Percentiles rank a stretch among this genome's conserved stretches.
Evolutionary conservation across 2,113 vertebrate genomes (phyloP).

Genomic region (Oreochromis aureus): DNA sequence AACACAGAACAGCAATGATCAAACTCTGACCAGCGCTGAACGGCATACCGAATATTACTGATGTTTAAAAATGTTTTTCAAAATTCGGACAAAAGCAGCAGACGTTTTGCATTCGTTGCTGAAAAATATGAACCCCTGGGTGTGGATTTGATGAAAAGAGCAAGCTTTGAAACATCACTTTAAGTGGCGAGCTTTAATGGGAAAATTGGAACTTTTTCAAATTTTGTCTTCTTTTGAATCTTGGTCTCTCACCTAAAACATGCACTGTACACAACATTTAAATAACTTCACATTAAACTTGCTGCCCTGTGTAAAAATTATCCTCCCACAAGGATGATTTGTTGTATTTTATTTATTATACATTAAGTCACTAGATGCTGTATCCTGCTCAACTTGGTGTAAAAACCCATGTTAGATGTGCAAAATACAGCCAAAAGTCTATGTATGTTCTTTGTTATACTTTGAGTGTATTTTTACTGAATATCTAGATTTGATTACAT

Average conservation of each 20-base stretch:
- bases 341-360: neutral
- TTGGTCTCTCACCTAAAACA: neutral
- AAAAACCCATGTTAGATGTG: neutral
- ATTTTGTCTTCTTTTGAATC: neutral
- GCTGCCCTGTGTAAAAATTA: neutral
- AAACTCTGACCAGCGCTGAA: neutral
- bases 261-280: neutral
- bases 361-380: neutral
- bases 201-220: neutral
- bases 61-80: neutral
- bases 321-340: neutral
- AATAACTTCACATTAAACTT: neutral
- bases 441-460: neutral
- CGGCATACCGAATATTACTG: neutral
- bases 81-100: neutral
- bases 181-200: neutral
- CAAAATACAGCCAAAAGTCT: neutral
- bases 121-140: neutral
- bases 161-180: neutral
- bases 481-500: neutral
- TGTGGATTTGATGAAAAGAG: neutral
- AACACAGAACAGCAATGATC: neutral
- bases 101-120: neutral
- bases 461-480: neutral
- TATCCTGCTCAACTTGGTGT: neutral